Percentiles rank a stretch among this genome's conserved stretches.
phyloP scores from a whole-genome alignment of 2,888 invertebrate species.

The Formica aserva region DNA sequence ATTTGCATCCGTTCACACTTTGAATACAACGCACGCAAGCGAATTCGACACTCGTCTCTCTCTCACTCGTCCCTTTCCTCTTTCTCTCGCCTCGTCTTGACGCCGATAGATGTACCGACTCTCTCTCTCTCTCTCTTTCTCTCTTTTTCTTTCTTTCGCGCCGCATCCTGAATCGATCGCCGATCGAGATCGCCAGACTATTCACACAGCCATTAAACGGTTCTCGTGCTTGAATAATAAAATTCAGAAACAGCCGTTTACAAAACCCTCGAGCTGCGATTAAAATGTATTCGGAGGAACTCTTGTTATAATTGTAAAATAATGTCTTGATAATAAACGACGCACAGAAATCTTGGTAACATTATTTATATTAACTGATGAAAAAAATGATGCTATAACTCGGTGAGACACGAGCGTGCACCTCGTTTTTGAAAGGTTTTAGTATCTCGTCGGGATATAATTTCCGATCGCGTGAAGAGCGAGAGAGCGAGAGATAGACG shows the following conservation, averaged over 20 bases:
- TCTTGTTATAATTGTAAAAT: background rate
- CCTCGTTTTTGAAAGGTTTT: slow-evolving; percentile 42
- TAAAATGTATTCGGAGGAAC: no score
- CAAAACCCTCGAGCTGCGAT: no score
- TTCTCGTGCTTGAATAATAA: slow-evolving; percentile 14
- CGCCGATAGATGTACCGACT: background rate
- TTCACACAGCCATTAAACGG: slow-evolving; percentile 11
- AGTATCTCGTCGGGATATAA: slow-evolving; percentile 35
- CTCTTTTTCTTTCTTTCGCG: background rate
- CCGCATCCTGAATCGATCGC: slow-evolving; percentile 25
- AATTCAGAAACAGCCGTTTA: background rate
- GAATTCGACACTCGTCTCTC: slow-evolving; percentile 14
- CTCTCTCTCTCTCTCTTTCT: background rate
- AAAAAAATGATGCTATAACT: background rate
- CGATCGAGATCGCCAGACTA: slow-evolving; percentile 20
- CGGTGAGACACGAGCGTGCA: background rate
- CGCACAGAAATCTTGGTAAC: background rate
- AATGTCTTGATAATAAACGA: background rate
- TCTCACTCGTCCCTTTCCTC: background rate
- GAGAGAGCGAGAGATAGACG: slow-evolving; percentile 45
- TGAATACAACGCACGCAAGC: slow-evolving; percentile 67
- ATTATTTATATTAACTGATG: background rate
- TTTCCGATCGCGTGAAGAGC: slow-evolving; percentile 32
- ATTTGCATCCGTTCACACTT: slow-evolving; percentile 83
- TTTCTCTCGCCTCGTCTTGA: background rate